Evolutionary conservation across 2,888 invertebrate genomes (phyloP), one percentile per base, ranked within the genome.

Genomic region (Diogma glabrata): DNA sequence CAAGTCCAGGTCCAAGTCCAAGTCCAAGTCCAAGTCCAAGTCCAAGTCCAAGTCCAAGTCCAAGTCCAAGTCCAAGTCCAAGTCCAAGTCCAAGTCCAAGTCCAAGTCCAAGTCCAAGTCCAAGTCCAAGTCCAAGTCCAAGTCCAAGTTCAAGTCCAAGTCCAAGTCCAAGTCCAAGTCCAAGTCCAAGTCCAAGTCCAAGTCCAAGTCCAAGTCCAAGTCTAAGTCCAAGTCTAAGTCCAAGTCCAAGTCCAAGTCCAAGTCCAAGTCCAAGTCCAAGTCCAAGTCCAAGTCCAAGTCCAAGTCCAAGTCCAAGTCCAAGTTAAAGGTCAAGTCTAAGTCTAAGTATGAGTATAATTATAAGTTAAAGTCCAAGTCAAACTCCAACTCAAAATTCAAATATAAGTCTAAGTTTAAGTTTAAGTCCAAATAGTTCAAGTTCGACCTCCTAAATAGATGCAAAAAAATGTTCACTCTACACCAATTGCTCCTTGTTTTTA

Each of bases 231-330:
- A 10, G 33, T 33, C 12, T 3, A 33, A 33, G 12, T 33, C 3
- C 4, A 33, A 33, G 33, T 3, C 3, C 33, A 33, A 33, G 3
- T 33, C 33, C 4, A 33, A 33, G 33, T 33, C 12, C 33, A 2
- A 33, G 33, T 33, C 33, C 4, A 33, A 33, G 4, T 33, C 33
- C 33, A 33, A 3, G 33, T 33, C 4, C 2, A 12, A 10, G 2
- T 12, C 7, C 12, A 33, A 3, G 33, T 33, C 33, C 12, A 33
- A 3, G 33, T 33, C 33, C 12, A 33, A 3, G 12, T 33, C 33
- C n/a, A n/a, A 3, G 33, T 12, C 33, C 12, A 33, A 36, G 36
- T 36, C 36, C 8, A 7, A 38, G 56, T 23, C 9, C 26, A 28
- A 28, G 28, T 3, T 3, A 10, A 28, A 28, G 28, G 10, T 28